Evolutionary conservation across 1,140 invertebrate genomes (phyloP), one percentile per base, ranked within the genome.

Genomic region (Drosophila albomicans): DNA sequence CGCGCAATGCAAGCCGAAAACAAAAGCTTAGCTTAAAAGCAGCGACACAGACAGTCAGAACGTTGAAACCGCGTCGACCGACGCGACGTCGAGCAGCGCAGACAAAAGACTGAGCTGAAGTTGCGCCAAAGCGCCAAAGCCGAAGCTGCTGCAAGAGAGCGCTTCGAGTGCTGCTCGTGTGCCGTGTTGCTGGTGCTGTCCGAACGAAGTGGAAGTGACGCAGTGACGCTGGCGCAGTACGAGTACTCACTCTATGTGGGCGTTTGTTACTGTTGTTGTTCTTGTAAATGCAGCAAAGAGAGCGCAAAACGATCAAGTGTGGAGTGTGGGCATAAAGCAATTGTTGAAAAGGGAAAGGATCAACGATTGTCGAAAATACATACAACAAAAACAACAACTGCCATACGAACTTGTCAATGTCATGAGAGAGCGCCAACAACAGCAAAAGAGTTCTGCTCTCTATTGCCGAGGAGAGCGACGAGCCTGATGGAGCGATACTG

Each of bases 101-200:
- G 82, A 79, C 75, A 89, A 85, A 88, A 89, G 85, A 89, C 81
- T 87, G 63, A 84, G 76, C 78, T 84, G 77, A 65, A 67, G 70
- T 69, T 75, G 84, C 58, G 62, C 68, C 81, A 78, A 77, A 77
- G 32, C 45, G 56, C 58, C 30, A 58, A 58, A 77, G 67, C 75
- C 59, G 74, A 51, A 63, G 77, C 57, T 56, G 61, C 70, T 71
- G 56, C 75, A 78, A 54, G 78, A 85, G 54, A 72, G 62, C 58
- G 63, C 54, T 58, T 30, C 54, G 64, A 45, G 67, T 52, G n/a
- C 25, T 71, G 54, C 32, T 56, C 59, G 69, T 48, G 46, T 56
- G 32, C 32, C 20, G 20, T 32, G 32, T 8, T 32, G 32, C 7
- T 32, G 32, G 32, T 43, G 43, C 38, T 63, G 43, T 54, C 58